A percentile compares a stretch with the other conserved stretches of the same genome.
Conservation (phyloP, 2,888 invertebrate genomes). For the Aquatica leii region DNA sequence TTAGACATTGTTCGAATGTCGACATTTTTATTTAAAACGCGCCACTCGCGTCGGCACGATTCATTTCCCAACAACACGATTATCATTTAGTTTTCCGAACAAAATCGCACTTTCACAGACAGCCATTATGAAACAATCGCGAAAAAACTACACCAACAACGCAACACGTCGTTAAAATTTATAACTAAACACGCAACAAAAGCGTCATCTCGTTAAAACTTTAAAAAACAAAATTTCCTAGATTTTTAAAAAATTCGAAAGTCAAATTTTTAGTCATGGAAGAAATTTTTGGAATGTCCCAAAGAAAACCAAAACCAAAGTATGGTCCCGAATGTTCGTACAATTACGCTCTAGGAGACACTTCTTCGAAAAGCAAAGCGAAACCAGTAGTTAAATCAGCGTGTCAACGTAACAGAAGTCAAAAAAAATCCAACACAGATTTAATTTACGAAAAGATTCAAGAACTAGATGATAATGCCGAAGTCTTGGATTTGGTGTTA, state of each 20-base stretch:
- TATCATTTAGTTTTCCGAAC: slow-evolving; percentile 39
- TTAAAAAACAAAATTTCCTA: no score
- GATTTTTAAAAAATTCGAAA: no score
- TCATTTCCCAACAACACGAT: background rate
- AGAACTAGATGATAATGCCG: slow-evolving; percentile 16
- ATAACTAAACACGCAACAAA: background rate
- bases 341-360: no score
- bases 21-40: background rate
- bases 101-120: slow-evolving; percentile 55
- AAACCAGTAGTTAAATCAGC: no score
- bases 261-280: no score
- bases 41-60: slow-evolving; percentile 15
- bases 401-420: no score
- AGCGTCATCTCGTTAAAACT: background rate
- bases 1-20: slow-evolving; percentile 25
- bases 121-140: slow-evolving; percentile 51
- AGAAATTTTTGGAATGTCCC: no score
- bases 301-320: no score
- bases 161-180: slow-evolving; percentile 8
- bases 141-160: slow-evolving; percentile 21
- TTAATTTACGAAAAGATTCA: background rate
- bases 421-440: no score
- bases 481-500: slow-evolving; percentile 20
- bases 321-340: no score
- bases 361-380: no score